These are phyloP conservation scores for Microcebus tavaratra DNA, from an alignment of 2,113 vertebrate genomes.

Conservation along the genomic window DNA sequence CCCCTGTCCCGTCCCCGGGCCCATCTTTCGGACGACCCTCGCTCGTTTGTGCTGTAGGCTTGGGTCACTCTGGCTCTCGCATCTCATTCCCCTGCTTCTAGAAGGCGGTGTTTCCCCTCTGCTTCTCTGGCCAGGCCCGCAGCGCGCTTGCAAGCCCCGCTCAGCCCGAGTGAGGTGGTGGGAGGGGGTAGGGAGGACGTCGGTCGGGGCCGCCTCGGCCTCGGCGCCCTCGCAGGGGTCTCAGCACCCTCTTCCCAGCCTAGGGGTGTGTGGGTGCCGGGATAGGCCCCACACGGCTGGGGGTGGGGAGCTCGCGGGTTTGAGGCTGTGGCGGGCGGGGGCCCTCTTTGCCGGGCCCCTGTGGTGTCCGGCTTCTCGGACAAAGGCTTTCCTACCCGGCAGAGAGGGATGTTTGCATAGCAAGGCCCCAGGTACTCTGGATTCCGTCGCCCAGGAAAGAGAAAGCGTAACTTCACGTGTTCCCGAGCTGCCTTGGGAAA, in stretches of 20 bases:
- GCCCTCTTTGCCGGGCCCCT: slow-evolving; percentile 60
- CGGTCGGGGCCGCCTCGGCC: neutral
- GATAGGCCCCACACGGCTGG: neutral
- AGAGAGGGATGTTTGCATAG: slow-evolving; percentile 53
- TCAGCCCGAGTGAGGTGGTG: slow-evolving; percentile 32
- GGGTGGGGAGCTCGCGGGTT: neutral
- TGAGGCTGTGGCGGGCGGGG: slow-evolving; percentile 37
- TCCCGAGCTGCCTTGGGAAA: slow-evolving; percentile 25
- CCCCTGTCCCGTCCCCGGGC: slow-evolving; percentile 50
- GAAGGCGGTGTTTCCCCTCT: neutral
- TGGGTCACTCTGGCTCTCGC: neutral
- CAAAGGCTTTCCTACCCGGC: slow-evolving; percentile 73
- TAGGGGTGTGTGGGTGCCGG: neutral
- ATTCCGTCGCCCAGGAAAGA: slow-evolving; percentile 28
- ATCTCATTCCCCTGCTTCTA: neutral
- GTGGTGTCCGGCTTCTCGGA: slow-evolving; percentile 70
- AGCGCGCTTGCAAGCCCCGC: neutral
- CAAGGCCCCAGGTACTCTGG: slow-evolving; percentile 59
- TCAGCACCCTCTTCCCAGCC: neutral
- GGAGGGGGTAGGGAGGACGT: slow-evolving; percentile 16
- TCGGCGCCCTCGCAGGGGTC: neutral
- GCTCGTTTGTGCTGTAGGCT: neutral
- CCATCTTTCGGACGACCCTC: neutral
- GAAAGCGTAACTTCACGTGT: slow-evolving; percentile 48
- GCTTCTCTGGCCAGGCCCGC: slow-evolving; percentile 50